Evolutionary conservation across 2,113 vertebrate genomes (phyloP).

Genomic region (Clarias batrachus): DNA sequence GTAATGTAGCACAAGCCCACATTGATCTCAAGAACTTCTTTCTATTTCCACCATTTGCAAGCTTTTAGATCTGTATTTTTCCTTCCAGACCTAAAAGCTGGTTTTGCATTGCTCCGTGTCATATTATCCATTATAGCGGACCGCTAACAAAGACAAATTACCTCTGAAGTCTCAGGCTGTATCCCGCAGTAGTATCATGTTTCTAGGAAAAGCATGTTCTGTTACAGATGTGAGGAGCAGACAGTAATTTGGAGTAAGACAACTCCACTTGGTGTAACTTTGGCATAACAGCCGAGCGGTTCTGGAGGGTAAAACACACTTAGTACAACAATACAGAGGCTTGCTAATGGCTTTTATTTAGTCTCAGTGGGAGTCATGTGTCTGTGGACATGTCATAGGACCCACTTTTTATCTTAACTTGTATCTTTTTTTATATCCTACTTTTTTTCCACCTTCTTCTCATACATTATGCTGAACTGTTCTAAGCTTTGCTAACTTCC

Average conservation of each 20-base stretch:
- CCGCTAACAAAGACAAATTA: constrained; percentile 55
- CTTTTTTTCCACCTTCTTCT: not conserved
- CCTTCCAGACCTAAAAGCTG: constrained; percentile 44
- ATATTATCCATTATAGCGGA: constrained; percentile 53
- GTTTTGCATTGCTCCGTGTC: constrained; percentile 49
- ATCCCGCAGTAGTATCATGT: constrained; percentile 52
- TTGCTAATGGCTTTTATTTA: constrained; percentile 9
- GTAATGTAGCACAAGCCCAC: constrained; percentile 40
- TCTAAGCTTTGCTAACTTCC: not conserved
- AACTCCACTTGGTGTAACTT: constrained; percentile 33
- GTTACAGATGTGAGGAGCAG: constrained; percentile 52
- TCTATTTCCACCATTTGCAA: constrained; percentile 55
- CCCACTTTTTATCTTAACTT: not conserved
- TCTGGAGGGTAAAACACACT: constrained; percentile 11
- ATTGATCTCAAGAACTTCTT: constrained; percentile 49
- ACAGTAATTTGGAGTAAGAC: constrained; percentile 52
- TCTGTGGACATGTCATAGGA: not conserved
- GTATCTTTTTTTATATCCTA: not conserved
- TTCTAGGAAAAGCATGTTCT: constrained; percentile 48
- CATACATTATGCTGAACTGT: not conserved
- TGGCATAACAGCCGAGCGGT: not conserved
- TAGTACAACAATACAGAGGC: not conserved
- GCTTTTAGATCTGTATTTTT: constrained; percentile 46
- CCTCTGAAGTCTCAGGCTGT: constrained; percentile 42
- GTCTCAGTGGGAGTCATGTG: not conserved